Evolutionary conservation across 1,140 invertebrate genomes (phyloP).

Genomic region (Tetranychus urticae): DNA sequence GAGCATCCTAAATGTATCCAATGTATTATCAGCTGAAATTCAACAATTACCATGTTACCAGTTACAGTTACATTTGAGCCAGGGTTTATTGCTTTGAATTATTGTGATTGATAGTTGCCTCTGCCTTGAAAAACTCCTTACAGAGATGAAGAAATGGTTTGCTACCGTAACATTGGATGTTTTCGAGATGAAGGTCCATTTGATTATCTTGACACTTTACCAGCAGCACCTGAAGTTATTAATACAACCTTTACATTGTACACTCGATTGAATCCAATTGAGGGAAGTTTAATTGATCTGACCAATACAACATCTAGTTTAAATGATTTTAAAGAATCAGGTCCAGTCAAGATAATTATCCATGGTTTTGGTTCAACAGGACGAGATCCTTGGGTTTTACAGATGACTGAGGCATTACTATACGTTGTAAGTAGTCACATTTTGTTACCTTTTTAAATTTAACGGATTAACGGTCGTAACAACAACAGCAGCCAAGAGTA

Average conservation of each 20-base stretch:
- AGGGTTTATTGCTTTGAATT: not conserved
- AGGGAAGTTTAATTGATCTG: conserved; percentile 17
- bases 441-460: not conserved
- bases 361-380: conserved; percentile 83
- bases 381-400: conserved; percentile 67
- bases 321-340: conserved; percentile 32
- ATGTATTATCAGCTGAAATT: not conserved
- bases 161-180: conserved; percentile 75
- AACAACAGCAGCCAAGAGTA: not conserved
- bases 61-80: not conserved
- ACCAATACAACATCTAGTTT: conserved; percentile 20
- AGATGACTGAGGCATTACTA: conserved; percentile 70
- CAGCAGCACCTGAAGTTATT: conserved; percentile 31
- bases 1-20: not conserved
- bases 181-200: conserved; percentile 76
- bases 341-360: conserved; percentile 67
- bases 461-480: no score
- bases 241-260: conserved; percentile 35
- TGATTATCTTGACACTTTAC: conserved; percentile 66
- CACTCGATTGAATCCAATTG: conserved; percentile 19
- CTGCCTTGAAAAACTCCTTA: not conserved
- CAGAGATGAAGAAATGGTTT: conserved; percentile 35
- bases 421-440: conserved; percentile 38
- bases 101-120: not conserved
- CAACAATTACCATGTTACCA: not conserved